phyloP scores from a whole-genome alignment of 2,113 vertebrate genomes.

The Corythaixoides concolor region DNA sequence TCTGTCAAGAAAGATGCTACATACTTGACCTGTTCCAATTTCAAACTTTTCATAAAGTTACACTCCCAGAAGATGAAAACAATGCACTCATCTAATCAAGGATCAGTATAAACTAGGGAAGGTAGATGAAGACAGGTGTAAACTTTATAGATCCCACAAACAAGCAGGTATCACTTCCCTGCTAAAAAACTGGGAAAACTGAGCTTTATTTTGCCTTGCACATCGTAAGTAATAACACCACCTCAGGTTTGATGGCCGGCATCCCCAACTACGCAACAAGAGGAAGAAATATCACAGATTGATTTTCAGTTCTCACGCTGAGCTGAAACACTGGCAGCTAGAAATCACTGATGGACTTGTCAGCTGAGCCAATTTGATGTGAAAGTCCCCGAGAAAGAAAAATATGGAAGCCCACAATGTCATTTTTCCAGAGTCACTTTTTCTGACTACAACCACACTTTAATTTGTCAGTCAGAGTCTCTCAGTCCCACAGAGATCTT shows the following conservation, averaged over 20 bases:
- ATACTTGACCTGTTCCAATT: background rate
- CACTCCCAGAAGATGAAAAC: background rate
- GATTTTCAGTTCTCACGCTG: background rate
- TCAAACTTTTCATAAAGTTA: background rate
- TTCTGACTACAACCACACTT: background rate
- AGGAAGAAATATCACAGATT: background rate
- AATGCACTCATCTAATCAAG: background rate
- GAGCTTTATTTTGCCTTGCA: background rate
- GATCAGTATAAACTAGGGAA: background rate
- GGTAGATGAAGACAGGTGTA: background rate
- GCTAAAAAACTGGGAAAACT: background rate
- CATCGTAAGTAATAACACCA: fast-evolving
- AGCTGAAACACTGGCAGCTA: background rate
- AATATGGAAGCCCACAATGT: background rate
- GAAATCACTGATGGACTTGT: constrained; percentile 4
- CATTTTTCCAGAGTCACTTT: constrained; percentile 36
- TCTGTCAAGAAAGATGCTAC: background rate
- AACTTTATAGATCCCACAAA: fast-evolving
- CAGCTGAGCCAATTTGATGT: constrained; percentile 11
- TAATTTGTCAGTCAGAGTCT: constrained; percentile 45
- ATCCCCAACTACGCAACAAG: background rate
- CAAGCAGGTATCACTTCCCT: background rate
- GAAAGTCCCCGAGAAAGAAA: background rate
- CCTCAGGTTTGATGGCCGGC: fast-evolving
- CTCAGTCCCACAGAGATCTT: background rate